Evolutionary conservation across 92 coral and sea anemone genomes (phyloP).

Genomic region (Epizoanthus ramosus): DNA sequence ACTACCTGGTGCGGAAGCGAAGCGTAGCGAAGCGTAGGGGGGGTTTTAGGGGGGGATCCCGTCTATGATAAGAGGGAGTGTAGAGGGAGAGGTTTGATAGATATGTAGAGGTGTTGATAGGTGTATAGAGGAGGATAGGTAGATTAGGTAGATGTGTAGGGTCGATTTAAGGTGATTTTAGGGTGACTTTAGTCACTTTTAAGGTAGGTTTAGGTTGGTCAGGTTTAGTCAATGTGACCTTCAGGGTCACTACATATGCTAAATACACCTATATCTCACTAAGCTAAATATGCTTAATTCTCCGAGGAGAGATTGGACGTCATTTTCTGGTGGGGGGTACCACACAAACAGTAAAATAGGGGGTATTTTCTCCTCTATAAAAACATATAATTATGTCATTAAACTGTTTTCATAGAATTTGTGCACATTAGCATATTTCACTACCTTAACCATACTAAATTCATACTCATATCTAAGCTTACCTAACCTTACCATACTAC

Average conservation of each 20-base stretch:
- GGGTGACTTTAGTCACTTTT: constrained; percentile 4
- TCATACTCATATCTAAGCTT: constrained; percentile 3
- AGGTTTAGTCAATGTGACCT: constrained; percentile 4
- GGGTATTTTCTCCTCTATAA: neutral
- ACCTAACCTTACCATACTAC: constrained; percentile 4
- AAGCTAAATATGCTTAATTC: constrained; percentile 2
- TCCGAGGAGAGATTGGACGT: constrained; percentile 6
- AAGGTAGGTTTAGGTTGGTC: constrained; percentile 5
- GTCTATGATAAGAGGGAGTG: constrained; percentile 5
- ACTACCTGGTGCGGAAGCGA: constrained; percentile 7
- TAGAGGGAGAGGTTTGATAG: constrained; percentile 5
- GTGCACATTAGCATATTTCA: constrained; percentile 3
- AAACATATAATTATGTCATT: neutral
- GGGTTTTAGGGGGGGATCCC: constrained; percentile 7
- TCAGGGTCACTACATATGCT: constrained; percentile 5
- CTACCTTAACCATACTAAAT: constrained; percentile 3
- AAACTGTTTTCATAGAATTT: constrained; percentile 1
- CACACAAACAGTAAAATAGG: constrained; percentile 3
- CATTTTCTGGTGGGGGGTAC: constrained; percentile 6
- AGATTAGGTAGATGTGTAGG: constrained; percentile 4
- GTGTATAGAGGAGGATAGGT: constrained; percentile 5
- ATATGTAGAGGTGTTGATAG: constrained; percentile 3
- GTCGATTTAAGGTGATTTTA: constrained; percentile 3
- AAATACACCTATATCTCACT: constrained; percentile 3
- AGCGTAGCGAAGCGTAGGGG: constrained; percentile 7